A percentile compares a stretch with the other conserved stretches of the same genome.
Evolutionary conservation across 2,888 invertebrate species (phyloP).

Genomic region (Volucella bombylans): DNA sequence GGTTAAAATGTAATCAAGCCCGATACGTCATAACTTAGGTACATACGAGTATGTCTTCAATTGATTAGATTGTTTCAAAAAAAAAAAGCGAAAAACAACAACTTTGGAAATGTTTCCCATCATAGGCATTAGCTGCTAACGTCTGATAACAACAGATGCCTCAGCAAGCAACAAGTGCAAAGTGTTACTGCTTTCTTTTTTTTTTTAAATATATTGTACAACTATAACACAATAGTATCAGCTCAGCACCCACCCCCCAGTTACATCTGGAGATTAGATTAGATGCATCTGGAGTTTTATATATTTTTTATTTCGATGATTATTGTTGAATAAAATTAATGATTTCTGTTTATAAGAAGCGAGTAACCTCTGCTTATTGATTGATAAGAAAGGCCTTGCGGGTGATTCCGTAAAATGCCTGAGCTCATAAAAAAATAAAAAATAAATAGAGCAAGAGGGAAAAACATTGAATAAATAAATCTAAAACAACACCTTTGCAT

Average conservation of each 20-base stretch:
- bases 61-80: not conserved
- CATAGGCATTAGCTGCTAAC: not conserved
- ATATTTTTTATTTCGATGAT: conserved; percentile 11
- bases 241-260: conserved; percentile 29
- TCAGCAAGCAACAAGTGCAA: not conserved
- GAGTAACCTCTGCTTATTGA: conserved; percentile 19
- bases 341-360: conserved; percentile 15
- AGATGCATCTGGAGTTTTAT: conserved; percentile 60
- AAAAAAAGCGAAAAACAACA: conserved; percentile 1
- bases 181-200: no score
- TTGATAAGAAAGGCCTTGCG: conserved; percentile 48
- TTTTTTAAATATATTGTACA: no score
- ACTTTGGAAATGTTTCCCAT: conserved; percentile 4
- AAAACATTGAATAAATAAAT: conserved; percentile 7
- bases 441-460: not conserved
- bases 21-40: no score
- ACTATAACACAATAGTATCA: conserved; percentile 1
- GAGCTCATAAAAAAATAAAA: conserved; percentile 25
- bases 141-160: conserved; percentile 37
- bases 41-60: no score
- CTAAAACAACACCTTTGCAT: conserved; percentile 34
- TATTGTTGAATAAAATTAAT: not conserved
- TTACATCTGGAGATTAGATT: conserved; percentile 22
- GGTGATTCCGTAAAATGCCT: conserved; percentile 30
- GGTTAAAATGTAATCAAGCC: no score